Conservation (phyloP, 2,888 invertebrate genomes). For the Zele albiditarsus region DNA sequence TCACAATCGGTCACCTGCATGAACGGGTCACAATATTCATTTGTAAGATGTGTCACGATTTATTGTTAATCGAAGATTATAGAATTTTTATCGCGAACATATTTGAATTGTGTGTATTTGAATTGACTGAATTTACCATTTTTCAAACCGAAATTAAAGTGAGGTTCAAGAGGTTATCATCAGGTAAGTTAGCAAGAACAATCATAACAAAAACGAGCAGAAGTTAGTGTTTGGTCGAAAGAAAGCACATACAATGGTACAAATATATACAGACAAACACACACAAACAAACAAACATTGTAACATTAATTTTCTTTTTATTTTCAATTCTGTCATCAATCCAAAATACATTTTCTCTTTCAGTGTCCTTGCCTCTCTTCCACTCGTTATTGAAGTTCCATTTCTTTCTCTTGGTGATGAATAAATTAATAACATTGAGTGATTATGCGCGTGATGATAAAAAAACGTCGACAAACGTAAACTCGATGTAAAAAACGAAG, state of each 20-base stretch:
- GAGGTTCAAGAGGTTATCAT: conserved; percentile 55
- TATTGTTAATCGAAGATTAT: conserved; percentile 52
- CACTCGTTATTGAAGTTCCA: not conserved
- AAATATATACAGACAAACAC: not conserved
- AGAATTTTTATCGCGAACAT: conserved; percentile 48
- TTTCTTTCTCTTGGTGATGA: not conserved
- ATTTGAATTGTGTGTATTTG: conserved; percentile 44
- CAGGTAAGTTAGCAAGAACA: conserved; percentile 50
- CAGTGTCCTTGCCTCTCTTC: conserved; percentile 15
- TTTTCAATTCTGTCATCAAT: not conserved
- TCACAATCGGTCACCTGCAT: conserved; percentile 59
- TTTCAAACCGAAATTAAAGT: conserved; percentile 54
- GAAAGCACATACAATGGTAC: conserved; percentile 9
- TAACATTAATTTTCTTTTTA: not conserved
- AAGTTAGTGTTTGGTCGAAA: not conserved
- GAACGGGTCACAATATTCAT: conserved; percentile 52
- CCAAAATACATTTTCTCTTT: conserved; percentile 19
- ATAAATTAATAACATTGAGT: not conserved
- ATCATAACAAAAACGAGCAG: conserved; percentile 1
- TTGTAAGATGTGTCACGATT: conserved; percentile 58
- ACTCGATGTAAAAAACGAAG: not conserved
- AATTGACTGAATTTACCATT: conserved; percentile 45
- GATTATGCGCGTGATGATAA: not conserved
- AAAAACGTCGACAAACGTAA: conserved; percentile 16
- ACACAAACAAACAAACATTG: conserved; percentile 9